Evolutionary conservation across 2,113 vertebrate species (phyloP).

Genomic region (Clarias macrocephalus): DNA sequence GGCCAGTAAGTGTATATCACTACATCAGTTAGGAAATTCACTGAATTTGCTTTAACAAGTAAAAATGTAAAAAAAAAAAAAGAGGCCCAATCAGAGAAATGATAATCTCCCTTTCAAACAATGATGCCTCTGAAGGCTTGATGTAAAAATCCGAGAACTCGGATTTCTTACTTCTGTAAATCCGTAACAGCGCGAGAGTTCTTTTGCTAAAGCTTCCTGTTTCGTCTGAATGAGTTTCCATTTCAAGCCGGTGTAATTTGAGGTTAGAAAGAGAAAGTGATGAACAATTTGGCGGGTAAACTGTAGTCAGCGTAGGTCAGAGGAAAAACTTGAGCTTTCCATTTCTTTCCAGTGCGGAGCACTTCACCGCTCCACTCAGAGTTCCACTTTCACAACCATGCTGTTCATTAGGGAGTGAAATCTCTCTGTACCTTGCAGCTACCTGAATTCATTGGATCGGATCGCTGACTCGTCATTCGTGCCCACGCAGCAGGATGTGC

Average conservation of each 20-base stretch:
- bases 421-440: slow-evolving; percentile 64
- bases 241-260: neutral
- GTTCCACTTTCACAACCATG: neutral
- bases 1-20: too few relatives aligned
- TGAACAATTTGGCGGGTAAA: neutral
- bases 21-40: too few relatives aligned
- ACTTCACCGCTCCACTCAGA: neutral
- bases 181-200: neutral
- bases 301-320: slow-evolving; percentile 1
- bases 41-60: neutral
- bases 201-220: slow-evolving; percentile 18
- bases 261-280: slow-evolving; percentile 9
- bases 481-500: slow-evolving; percentile 82
- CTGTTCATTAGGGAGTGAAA: neutral
- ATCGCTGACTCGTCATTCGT: slow-evolving; percentile 72
- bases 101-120: neutral
- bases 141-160: neutral
- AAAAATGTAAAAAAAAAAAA: neutral
- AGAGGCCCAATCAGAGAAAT: neutral
- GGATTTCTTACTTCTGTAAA: slow-evolving; percentile 16
- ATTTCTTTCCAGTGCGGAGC: neutral
- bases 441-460: slow-evolving; percentile 78
- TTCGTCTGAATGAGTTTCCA: neutral
- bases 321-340: neutral
- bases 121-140: neutral